phyloP scores from a whole-genome alignment of 2,113 vertebrate genomes.

The Oncorhynchus keta region DNA sequence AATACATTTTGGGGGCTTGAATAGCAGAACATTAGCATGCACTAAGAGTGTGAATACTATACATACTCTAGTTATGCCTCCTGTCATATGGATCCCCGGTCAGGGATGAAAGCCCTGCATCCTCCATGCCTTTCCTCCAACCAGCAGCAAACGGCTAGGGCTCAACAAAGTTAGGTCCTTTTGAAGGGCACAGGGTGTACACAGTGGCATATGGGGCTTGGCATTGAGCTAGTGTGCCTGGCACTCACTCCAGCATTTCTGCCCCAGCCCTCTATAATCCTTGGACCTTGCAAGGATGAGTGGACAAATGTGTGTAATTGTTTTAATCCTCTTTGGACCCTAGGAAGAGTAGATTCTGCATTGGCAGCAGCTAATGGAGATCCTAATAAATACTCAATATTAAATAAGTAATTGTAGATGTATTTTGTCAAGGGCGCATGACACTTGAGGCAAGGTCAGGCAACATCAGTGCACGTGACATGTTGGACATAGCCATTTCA shows the following conservation, averaged over 20 bases:
- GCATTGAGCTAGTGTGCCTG: slow-evolving; percentile 2
- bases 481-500: too few relatives aligned
- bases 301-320: slow-evolving; percentile 4
- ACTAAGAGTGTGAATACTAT: too few relatives aligned
- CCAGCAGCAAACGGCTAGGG: too few relatives aligned
- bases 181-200: slow-evolving; percentile 32
- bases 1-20: too few relatives aligned
- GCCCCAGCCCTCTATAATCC: slow-evolving; percentile 28
- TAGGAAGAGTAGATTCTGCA: too few relatives aligned
- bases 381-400: too few relatives aligned
- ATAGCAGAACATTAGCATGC: too few relatives aligned
- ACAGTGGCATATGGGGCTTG: slow-evolving; percentile 25
- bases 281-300: slow-evolving; percentile 22
- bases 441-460: slow-evolving; percentile 41
- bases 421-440: slow-evolving; percentile 21
- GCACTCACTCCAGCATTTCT: slow-evolving; percentile 16
- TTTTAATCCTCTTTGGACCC: background rate
- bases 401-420: slow-evolving; percentile 3
- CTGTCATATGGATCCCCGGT: too few relatives aligned
- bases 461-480: slow-evolving; percentile 28
- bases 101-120: too few relatives aligned
- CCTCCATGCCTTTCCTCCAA: too few relatives aligned
- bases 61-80: too few relatives aligned
- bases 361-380: too few relatives aligned
- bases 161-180: slow-evolving; percentile 11